Base-by-base conservation (phyloP, 1,140 invertebrate genomes). In the Formica selysi region DNA sequence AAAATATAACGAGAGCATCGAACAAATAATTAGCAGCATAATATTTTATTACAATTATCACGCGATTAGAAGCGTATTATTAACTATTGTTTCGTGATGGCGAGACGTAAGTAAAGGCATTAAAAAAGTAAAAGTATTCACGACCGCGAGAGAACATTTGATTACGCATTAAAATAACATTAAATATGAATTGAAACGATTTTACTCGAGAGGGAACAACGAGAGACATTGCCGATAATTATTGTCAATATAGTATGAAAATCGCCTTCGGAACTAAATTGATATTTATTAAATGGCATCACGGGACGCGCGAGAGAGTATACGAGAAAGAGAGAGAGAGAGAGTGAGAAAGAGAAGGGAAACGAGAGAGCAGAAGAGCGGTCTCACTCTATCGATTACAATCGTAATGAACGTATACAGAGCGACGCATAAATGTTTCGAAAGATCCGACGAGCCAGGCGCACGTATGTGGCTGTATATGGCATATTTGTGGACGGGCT, bases 261-360 rank as follows among this genome's bases (percentile, higher is more conserved):
- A 71, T 65, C 70, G 86, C 81, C 89, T 87, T 90, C 80, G 89
- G 85, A 90, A 87, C 74, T 81, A 78, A 86, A 90, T 67, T 90
- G 89, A 90, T 89, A 90, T 90, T 90, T 90, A 90, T 90, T 90
- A 90, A 90, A 90, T 78, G 81, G 89, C 87, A 90, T 88, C 86
- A 87, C 81, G 81, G 83, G 48, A 64, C 44, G 54, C n/a, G 48
- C 2, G 10, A 8, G 29, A 5, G 51, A 3, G 3, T 32, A 19
- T 44, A 10, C 41, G 41, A 13, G 22, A 44, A 4, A 19, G 16
- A 73, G 54, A 59, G 48, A 22, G 22, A 22, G 22, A 22, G 22
- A 22, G 22, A 22, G 22, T 22, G 22, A 22, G 22, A 22, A 22
- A 22, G 22, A 22, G 22, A 22, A 26, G 10, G 19, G 8, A 54